Base-by-base conservation (phyloP, 2,888 invertebrate genomes). In the Malachius bipustulatus region DNA sequence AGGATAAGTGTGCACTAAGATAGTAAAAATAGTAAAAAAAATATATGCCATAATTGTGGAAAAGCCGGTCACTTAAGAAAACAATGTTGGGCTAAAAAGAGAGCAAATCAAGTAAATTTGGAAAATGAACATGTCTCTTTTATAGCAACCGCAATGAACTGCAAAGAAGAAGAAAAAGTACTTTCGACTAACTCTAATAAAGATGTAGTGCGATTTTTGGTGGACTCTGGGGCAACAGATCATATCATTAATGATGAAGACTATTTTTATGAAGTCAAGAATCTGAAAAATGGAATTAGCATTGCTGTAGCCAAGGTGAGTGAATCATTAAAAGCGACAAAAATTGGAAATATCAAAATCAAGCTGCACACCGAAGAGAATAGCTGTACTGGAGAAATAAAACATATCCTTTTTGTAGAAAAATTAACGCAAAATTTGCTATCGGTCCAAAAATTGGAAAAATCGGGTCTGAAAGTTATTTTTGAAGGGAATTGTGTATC, bases 141-240 rank as follows among this genome's bases (percentile, higher is more conserved):
- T n/a, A n/a, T n/a, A n/a, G n/a, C n/a, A n/a, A n/a, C n/a, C n/a
- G n/a, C n/a, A n/a, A n/a, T n/a, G n/a, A n/a, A n/a, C n/a, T n/a
- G n/a, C n/a, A n/a, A n/a, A n/a, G n/a, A n/a, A n/a, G n/a, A n/a
- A n/a, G n/a, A n/a, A n/a, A n/a, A n/a, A n/a, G n/a, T n/a, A n/a
- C n/a, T n/a, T n/a, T n/a, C n/a, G n/a, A n/a, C n/a, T n/a, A n/a
- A n/a, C n/a, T n/a, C n/a, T n/a, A 19, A 2, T 19, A 32, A 27
- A 34, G 34, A 11, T 19, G 27, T 27, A 12, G 26, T 34, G 14
- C 26, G 8, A 16, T 34, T 27, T 30, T 31, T 28, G 12, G 29
- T 34, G 8, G 41, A 41, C 30, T 33, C 33, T 24, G 41, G 39
- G 24, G 41, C 41, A 10, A 39, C 42, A 10, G 39, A 40, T 30